Conservation (phyloP, 2,797 vertebrate species). For the Parambassis ranga region DNA sequence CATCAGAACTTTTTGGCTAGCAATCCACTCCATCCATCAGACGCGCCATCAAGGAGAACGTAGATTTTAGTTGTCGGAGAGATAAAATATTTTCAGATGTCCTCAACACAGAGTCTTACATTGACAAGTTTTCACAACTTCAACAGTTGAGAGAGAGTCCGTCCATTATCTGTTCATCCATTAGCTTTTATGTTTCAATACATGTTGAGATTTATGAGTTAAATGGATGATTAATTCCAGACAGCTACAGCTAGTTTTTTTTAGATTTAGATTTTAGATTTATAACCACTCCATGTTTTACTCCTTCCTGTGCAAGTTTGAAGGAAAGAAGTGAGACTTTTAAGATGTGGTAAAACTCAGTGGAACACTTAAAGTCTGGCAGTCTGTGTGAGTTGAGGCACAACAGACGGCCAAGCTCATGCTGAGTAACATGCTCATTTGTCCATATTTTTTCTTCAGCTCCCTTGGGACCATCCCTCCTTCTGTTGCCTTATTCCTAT, state of each 20-base stretch:
- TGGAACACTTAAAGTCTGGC: slow-evolving; percentile 44
- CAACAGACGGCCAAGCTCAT: slow-evolving; percentile 65
- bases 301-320: not conserved
- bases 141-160: not conserved
- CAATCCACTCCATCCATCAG: slow-evolving; percentile 32
- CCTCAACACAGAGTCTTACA: not conserved
- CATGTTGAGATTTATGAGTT: not conserved
- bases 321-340: slow-evolving; percentile 10
- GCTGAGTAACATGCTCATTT: slow-evolving; percentile 77
- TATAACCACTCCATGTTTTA: not conserved
- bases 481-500: slow-evolving; percentile 76
- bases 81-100: not conserved
- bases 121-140: not conserved
- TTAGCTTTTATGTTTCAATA: not conserved
- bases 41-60: not conserved
- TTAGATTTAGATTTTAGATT: not conserved
- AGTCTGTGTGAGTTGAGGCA: slow-evolving; percentile 60
- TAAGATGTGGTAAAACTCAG: slow-evolving; percentile 35
- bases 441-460: slow-evolving; percentile 73
- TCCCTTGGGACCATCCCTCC: slow-evolving; percentile 66
- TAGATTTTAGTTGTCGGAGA: not conserved
- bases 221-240: too few relatives aligned
- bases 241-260: too few relatives aligned
- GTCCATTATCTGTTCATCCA: not conserved
- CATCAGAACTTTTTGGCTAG: slow-evolving; percentile 17